Base-by-base conservation (phyloP, 2,113 vertebrate species). In the Gracilinanus agilis region DNA sequence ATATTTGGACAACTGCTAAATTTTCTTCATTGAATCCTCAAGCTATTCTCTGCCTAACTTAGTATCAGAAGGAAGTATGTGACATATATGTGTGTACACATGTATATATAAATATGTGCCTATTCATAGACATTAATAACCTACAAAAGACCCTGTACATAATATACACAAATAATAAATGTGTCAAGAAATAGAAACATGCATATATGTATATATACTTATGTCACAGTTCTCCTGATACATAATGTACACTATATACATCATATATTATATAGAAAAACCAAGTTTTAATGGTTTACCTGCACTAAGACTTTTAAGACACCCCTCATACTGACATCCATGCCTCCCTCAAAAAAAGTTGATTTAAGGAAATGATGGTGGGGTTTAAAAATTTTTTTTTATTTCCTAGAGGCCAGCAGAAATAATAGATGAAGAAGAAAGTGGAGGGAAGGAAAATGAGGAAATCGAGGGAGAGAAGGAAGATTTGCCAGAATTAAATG, bases 401-500 rank as follows among this genome's bases (percentile, higher is more conserved):
- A 24, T 97, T 95, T 34, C 34, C 58, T 96, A 99, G 99, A 98
- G 98, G 53, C 98, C 98, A 92, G 99, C 99, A 96, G 99, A 99
- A 98, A 99, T 97, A 93, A 98, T 99, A 25, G 98, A 98, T 23
- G 98, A 99, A 95, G 98, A 99, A 97, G 98, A 98, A 97, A 97
- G 98, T 24, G 93, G 92, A 88, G 98, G 98, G 94, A 97, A 97
- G 92, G 98, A 97, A 95, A 89, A 94, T 90, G 96, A 94, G 92
- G 97, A 97, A 16, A 94, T 88, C 53, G 93, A 97, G 95, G 95
- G 97, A 53, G 97, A 95, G 97, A 94, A 94, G 61, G 97, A 97
- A 92, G 97, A 97, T 27, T 94, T 96, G 54, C 88, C 92, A 53
- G 95, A 89, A 61, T 6, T 93, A 91, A 98, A 96, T 88, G 96